Conservation (phyloP, 2,888 invertebrate species). For the Adineta ricciae region DNA sequence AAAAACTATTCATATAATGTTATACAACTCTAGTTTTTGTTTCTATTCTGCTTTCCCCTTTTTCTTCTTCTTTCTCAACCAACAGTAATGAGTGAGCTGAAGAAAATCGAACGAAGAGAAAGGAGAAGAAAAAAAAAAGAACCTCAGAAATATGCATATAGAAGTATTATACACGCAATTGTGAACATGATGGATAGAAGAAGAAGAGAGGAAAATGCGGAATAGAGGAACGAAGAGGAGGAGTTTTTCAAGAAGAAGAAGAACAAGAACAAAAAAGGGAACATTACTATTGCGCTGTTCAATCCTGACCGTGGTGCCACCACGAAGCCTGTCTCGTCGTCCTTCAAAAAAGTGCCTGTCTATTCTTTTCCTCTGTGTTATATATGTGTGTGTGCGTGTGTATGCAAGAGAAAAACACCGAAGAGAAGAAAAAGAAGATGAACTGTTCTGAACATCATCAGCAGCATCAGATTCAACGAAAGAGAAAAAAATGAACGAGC, state of each 20-base stretch:
- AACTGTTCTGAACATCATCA: conserved; percentile 5
- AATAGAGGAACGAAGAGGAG: background rate
- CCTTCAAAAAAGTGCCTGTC: background rate
- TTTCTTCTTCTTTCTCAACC: background rate
- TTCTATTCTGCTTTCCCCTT: background rate
- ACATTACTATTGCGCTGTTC: background rate
- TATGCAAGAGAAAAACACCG: too few species aligned
- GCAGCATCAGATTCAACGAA: background rate
- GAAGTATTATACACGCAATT: conserved; percentile 21
- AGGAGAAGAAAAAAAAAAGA: background rate
- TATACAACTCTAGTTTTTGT: background rate
- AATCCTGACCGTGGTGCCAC: background rate
- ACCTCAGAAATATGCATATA: conserved; percentile 20
- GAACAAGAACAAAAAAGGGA: background rate
- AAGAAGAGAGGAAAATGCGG: background rate
- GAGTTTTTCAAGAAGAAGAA: background rate
- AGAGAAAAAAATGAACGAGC: background rate
- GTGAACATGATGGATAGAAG: background rate
- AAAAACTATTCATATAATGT: background rate
- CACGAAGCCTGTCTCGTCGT: background rate
- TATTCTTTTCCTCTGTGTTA: background rate
- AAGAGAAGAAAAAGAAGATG: background rate
- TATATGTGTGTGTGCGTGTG: background rate
- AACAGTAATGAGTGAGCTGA: background rate
- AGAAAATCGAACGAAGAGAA: background rate